Base-by-base conservation (phyloP, 2,888 invertebrate species). In the Drosophila neonasuta region DNA sequence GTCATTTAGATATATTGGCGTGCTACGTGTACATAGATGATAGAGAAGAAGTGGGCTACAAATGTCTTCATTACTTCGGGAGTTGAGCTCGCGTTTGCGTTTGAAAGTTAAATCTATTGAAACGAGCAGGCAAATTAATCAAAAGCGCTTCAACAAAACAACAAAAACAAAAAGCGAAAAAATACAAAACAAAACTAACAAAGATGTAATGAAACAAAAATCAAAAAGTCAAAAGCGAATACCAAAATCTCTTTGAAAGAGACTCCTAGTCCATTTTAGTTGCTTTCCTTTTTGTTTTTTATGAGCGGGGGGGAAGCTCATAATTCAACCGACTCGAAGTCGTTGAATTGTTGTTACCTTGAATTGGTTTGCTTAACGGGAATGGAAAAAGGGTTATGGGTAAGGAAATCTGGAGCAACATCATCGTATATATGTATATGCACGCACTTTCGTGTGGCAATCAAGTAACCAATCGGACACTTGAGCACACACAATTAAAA, bases 41-140 rank as follows among this genome's bases (percentile, higher is more conserved):
- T 24, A 24, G 6, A 24, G 6, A n/a, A 10, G 32, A 69, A 59
- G 60, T 42, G 61, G 42, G 42, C 57, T 57, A 36, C 46, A 64
- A 67, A 62, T 66, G 54, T 64, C 64, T 71, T 59, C 59, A 72
- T 72, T 70, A 68, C 45, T 5, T 24, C 10, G 29, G 30, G 55
- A 17, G 3, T 10, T 9, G 32, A 61, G 63, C 44, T 71, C 65
- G 77, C 79, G 79, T 77, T 79, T 74, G 64, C 79, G 79, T 77
- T 79, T 74, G 64, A 76, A 79, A 78, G 74, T 74, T 65, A 63
- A 72, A 87, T 81, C 73, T 65, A 81, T 79, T 62, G 60, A 66
- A 69, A 73, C 59, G 67, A 63, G 65, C 57, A 61, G 54, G 45
- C 70, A 71, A 82, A 86, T 86, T 78, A 84, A 86, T 86, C 87